Percentiles rank a stretch among this genome's conserved stretches.
Conservation (phyloP, 2,888 invertebrate genomes). For the Megamerina dolium region DNA sequence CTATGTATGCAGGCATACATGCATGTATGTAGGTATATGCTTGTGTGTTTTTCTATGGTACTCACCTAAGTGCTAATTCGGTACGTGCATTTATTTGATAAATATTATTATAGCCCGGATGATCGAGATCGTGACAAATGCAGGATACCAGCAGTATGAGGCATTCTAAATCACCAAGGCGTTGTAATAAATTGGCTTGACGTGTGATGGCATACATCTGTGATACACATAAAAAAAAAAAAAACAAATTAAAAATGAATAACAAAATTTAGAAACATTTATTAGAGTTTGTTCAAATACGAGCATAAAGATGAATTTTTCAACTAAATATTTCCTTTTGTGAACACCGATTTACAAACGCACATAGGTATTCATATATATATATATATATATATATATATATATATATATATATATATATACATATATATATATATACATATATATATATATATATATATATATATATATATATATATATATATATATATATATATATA, state of each 20-base stretch:
- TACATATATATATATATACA: no score
- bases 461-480: not conserved
- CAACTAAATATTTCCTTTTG: no score
- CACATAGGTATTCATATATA: no score
- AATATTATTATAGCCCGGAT: slow-evolving; percentile 72
- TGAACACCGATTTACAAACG: no score
- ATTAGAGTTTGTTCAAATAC: slow-evolving; percentile 1
- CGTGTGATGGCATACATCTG: slow-evolving; percentile 79
- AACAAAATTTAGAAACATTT: slow-evolving; percentile 10
- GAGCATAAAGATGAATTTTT: no score
- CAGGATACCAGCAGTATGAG: slow-evolving; percentile 70
- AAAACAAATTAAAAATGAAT: slow-evolving; percentile 2
- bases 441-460: not conserved
- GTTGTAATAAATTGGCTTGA: slow-evolving; percentile 62
- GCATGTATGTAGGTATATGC: not conserved
- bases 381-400: no score
- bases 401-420: no score
- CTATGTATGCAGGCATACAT: no score
- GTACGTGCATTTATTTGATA: slow-evolving; percentile 80
- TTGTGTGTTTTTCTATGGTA: slow-evolving; percentile 1
- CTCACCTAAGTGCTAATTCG: slow-evolving; percentile 65
- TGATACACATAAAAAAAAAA: slow-evolving; percentile 4
- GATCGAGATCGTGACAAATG: slow-evolving; percentile 76
- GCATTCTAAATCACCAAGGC: slow-evolving; percentile 69
- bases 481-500: not conserved